A percentile compares a stretch with the other conserved stretches of the same genome.
Conservation (phyloP, 2,113 vertebrate genomes). For the Donacobius atricapilla region DNA sequence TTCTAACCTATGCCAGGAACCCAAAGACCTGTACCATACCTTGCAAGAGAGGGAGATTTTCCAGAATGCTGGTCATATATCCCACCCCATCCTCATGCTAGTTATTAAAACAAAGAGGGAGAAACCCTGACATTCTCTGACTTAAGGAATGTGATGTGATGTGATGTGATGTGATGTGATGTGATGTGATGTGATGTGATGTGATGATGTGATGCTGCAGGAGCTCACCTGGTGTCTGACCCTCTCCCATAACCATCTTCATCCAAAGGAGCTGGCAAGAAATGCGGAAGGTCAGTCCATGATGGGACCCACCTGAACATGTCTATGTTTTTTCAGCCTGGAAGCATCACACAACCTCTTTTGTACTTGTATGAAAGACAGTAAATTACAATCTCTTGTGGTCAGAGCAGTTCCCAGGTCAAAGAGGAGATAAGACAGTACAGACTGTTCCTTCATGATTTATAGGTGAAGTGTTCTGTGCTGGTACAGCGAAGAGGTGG, state of each 20-base stretch:
- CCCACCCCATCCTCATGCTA: fast-evolving
- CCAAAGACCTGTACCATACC: not conserved
- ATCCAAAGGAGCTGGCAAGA: not conserved
- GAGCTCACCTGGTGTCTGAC: not conserved
- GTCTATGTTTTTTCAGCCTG: not conserved
- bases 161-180: no score
- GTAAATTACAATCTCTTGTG: not conserved
- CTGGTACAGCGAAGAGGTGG: not conserved
- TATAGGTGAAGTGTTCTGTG: not conserved
- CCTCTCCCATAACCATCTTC: not conserved
- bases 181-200: no score
- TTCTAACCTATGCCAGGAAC: not conserved
- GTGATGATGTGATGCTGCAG: not conserved
- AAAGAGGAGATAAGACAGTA: not conserved
- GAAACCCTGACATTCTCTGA: not conserved
- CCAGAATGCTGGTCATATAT: not conserved
- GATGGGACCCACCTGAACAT: fast-evolving
- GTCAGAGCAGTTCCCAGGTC: not conserved
- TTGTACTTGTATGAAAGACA: not conserved
- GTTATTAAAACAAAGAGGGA: not conserved
- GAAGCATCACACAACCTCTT: not conserved
- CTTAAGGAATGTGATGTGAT: not conserved
- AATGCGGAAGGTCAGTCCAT: fast-evolving
- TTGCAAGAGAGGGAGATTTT: fast-evolving
- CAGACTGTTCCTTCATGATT: not conserved